Percentiles rank a stretch among this genome's conserved stretches.
Conservation (phyloP, 2,113 vertebrate genomes). For the Mormoops blainvillei region DNA sequence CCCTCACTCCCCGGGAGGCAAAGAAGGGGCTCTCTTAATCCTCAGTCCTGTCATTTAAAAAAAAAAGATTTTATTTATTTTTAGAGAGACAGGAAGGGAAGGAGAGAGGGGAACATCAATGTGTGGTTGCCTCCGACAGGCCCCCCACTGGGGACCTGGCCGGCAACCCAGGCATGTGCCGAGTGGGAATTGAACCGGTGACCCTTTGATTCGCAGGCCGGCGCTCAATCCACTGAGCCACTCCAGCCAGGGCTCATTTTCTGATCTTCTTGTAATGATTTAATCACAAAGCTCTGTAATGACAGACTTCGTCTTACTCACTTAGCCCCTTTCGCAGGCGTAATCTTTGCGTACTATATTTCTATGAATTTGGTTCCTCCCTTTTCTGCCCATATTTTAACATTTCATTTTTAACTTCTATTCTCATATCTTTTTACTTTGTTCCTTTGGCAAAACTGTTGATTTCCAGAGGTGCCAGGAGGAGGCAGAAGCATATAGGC, state of each 20-base stretch:
- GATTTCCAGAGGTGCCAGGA: not conserved
- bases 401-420: not conserved
- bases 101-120: too few species aligned
- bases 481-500: not conserved
- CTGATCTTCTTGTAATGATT: not conserved
- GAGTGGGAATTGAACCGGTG: too few species aligned
- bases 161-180: too few species aligned
- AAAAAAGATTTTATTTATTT: too few species aligned
- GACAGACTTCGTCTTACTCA: not conserved
- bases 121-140: too few species aligned
- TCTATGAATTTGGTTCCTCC: not conserved
- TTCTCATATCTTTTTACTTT: not conserved
- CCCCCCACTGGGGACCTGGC: too few species aligned
- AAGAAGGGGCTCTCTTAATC: too few species aligned
- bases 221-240: too few species aligned
- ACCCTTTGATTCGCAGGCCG: too few species aligned
- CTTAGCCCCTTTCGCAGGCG: not conserved
- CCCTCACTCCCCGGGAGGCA: not conserved
- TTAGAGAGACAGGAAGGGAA: too few species aligned
- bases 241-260: too few species aligned
- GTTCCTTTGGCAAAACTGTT: not conserved
- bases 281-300: not conserved
- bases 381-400: not conserved
- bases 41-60: too few species aligned
- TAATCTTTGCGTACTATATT: not conserved